Percentiles rank a stretch among this genome's conserved stretches.
phyloP scores from a whole-genome alignment of 1,140 invertebrate genomes.

The Diuraphis noxia region DNA sequence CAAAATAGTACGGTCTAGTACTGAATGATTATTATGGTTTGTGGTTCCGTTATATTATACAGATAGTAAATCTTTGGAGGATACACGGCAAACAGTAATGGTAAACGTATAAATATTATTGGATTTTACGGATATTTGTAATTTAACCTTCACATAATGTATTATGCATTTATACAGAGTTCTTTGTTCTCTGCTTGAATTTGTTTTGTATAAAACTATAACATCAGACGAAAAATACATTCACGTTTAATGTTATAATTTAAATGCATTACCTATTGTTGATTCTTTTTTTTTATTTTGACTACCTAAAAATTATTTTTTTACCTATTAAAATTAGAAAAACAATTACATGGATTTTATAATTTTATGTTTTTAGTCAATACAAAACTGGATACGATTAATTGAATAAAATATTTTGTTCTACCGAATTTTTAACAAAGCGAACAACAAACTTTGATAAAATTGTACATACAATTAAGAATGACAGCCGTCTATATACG shows the following conservation, averaged over 20 bases:
- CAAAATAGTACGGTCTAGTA: not conserved
- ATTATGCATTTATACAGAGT: not conserved
- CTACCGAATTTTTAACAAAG: not conserved
- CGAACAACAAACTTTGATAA: not conserved
- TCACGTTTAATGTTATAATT: not conserved
- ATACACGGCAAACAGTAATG: not conserved
- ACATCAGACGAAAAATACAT: not conserved
- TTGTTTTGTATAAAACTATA: not conserved
- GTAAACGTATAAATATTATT: not conserved
- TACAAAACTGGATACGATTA: not conserved
- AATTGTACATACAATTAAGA: not conserved
- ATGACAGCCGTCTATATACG: slow-evolving; percentile 5
- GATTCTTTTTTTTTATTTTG: not conserved
- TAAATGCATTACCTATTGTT: not conserved
- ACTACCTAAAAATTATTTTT: not conserved
- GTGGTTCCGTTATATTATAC: not conserved
- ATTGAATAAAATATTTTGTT: not conserved
- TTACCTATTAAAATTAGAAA: no score
- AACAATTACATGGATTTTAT: not conserved
- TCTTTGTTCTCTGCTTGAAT: not conserved
- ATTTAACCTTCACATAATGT: not conserved
- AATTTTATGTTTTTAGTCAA: not conserved
- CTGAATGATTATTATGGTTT: slow-evolving; percentile 1
- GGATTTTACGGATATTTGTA: not conserved
- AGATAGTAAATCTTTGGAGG: not conserved